These are phyloP conservation scores for Gymnothorax reevesii DNA, from an alignment of 2,797 vertebrate genomes.

Conservation along the genomic window DNA sequence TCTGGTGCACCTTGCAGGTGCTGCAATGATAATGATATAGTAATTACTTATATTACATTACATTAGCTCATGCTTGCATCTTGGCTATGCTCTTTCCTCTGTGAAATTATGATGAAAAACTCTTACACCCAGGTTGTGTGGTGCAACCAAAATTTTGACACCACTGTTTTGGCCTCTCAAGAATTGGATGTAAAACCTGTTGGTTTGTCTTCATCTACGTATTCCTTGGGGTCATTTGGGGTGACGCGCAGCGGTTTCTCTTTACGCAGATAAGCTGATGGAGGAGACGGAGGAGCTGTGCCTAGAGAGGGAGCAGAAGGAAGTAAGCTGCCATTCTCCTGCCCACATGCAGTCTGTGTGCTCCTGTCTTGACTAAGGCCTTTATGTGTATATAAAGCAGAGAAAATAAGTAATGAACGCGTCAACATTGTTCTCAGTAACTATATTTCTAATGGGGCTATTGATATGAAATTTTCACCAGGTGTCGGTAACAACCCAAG, in stretches of 20 bases:
- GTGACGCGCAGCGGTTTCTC: slow-evolving; percentile 12
- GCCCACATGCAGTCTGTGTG: neutral
- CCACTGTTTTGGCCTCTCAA: neutral
- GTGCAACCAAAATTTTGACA: neutral
- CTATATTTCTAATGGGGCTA: too few relatives aligned
- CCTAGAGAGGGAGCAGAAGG: slow-evolving; percentile 88
- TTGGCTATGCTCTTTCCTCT: neutral
- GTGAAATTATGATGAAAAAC: neutral
- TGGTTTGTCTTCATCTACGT: neutral
- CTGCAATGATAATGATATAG: too few relatives aligned
- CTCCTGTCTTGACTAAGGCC: neutral
- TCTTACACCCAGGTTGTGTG: neutral
- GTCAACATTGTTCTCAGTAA: too few relatives aligned
- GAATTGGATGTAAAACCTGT: neutral
- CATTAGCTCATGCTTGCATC: neutral
- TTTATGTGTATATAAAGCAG: neutral
- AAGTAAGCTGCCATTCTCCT: slow-evolving; percentile 68
- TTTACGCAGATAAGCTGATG: slow-evolving; percentile 91
- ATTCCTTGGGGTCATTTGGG: neutral
- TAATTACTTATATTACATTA: too few relatives aligned
- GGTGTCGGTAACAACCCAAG: too few relatives aligned
- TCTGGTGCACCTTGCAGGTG: too few relatives aligned
- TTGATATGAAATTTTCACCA: too few relatives aligned
- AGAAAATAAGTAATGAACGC: too few relatives aligned
- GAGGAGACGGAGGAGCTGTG: slow-evolving; percentile 94